These are phyloP conservation scores for Heliothis peltigera DNA, from an alignment of 2,888 invertebrate species.

Conservation along the genomic window DNA sequence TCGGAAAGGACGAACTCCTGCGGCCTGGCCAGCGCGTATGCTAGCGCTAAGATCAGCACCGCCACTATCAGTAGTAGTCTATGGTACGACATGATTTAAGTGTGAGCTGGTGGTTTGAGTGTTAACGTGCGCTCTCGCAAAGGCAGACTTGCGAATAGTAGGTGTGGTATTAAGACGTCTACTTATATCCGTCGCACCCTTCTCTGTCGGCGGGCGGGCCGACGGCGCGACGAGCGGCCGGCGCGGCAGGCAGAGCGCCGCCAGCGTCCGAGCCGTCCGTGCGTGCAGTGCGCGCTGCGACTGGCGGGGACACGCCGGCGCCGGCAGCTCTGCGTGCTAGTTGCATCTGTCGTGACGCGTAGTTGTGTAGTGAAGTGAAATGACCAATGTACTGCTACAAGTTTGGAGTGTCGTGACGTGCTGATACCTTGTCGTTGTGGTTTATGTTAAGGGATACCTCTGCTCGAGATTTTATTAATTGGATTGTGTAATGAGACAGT, in stretches of 20 bases:
- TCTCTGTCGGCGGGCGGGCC: conserved; percentile 40
- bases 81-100: conserved; percentile 48
- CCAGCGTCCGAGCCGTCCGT: conserved; percentile 4
- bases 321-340: no score
- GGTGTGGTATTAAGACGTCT: conserved; percentile 57
- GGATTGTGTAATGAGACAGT: background rate
- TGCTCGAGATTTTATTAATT: conserved; percentile 3
- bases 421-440: background rate
- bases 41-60: conserved; percentile 53
- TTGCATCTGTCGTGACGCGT: background rate
- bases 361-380: conserved; percentile 44
- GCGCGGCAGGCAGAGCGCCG: conserved; percentile 10
- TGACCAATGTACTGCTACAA: conserved; percentile 5
- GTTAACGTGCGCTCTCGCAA: conserved; percentile 67
- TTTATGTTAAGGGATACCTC: background rate
- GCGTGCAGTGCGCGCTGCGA: background rate
- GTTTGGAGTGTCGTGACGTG: background rate
- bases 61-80: conserved; percentile 50
- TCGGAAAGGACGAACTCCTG: conserved; percentile 71
- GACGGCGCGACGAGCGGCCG: conserved; percentile 35
- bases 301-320: background rate
- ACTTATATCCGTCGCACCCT: conserved; percentile 55
- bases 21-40: conserved; percentile 59
- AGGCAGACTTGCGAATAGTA: conserved; percentile 73
- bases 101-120: conserved; percentile 39